Base-by-base conservation (phyloP, 1,140 invertebrate genomes). In the Aphis craccivora region DNA sequence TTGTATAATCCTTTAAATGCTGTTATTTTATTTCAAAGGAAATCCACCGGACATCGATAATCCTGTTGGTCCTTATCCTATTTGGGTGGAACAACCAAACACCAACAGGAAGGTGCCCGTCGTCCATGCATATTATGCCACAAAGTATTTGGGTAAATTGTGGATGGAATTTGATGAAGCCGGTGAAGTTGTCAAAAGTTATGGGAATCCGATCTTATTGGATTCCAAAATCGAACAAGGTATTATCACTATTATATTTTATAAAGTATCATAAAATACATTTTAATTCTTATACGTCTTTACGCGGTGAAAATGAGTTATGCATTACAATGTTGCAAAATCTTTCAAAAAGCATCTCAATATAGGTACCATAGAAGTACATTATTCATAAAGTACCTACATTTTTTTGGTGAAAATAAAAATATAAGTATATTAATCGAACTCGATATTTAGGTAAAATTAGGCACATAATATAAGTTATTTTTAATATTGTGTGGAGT, bases 111-210 rank as follows among this genome's bases (percentile, higher is more conserved):
- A 96, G 93, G 97, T 97, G 3, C 97, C 98, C 0, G 98, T 98
- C 7, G 98, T 99, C 0, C 98, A 99, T 95, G 98, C 98, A 8
- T 99, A 97, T 94, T 97, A 98, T 0, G 98, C 97, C 94, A 98
- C 98, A 1, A 99, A 99, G 95, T 99, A 99, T 95, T 95, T 99
- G 43, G 98, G 98, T 1, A 96, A 97, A 94, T 95, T 99, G 7
- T 96, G 97, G 60, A 94, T 98, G 0, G 95, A 96, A 43, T 98
- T 99, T 94, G 96, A 99, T 95, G 95, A 95, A 0, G 94, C 96
- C 6, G 98, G 98, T 35, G 97, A 98, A 95, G 95, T 99, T 4
- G 95, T 95, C 0, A 94, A 95, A 8, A 97, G 97, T 94, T 94
- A 95, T 81, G 98, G 98, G n/a, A 97, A 97, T 94, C 98, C 98